These are phyloP conservation scores for Hapalemur alaotrensis DNA, from an alignment of 2,797 vertebrate genomes.

Conservation along the genomic window DNA sequence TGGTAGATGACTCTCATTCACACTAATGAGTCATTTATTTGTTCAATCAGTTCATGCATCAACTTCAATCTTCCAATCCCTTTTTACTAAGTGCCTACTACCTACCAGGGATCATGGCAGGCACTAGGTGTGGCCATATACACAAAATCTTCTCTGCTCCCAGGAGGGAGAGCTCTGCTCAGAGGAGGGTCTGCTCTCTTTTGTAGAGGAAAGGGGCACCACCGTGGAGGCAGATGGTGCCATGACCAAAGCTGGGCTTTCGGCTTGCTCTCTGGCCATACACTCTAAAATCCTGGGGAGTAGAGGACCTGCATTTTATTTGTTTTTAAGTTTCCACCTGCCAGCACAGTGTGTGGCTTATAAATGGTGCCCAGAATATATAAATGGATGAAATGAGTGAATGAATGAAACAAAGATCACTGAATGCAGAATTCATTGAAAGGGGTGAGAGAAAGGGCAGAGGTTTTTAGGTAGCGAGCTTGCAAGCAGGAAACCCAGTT, in stretches of 20 bases:
- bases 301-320: neutral
- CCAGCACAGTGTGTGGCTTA: rapidly evolving
- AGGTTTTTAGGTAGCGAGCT: neutral
- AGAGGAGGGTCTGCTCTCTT: neutral
- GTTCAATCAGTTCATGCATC: rapidly evolving
- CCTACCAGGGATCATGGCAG: neutral
- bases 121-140: rapidly evolving
- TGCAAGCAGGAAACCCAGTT: rapidly evolving
- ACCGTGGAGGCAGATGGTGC: rapidly evolving
- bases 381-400: neutral
- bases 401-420: neutral
- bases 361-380: neutral
- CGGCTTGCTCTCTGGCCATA: rapidly evolving
- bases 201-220: too few relatives aligned
- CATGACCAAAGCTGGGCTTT: rapidly evolving
- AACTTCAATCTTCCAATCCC: neutral
- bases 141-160: neutral
- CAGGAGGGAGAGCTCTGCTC: too few relatives aligned
- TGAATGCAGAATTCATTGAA: neutral
- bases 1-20: neutral
- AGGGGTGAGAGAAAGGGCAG: neutral
- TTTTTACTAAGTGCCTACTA: neutral
- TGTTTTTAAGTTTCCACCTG: neutral
- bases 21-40: neutral
- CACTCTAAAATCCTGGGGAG: neutral